Evolutionary conservation across 2,797 vertebrate genomes (phyloP).

Genomic region (Hybognathus amarus): DNA sequence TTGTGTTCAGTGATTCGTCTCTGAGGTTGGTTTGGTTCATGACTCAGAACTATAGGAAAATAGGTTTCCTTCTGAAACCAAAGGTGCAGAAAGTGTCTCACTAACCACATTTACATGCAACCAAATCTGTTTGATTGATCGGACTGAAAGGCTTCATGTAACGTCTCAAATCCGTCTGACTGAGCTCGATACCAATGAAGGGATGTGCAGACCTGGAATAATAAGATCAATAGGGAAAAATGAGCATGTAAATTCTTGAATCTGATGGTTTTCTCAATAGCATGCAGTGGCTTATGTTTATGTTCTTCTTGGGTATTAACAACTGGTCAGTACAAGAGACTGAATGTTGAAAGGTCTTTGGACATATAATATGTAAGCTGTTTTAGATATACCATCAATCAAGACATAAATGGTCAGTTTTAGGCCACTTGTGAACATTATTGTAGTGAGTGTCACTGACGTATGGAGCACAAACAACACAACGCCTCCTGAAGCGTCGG

Average conservation of each 20-base stretch:
- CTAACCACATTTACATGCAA: background rate
- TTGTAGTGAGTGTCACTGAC: too few species aligned
- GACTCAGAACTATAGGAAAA: background rate
- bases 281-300: background rate
- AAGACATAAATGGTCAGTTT: too few species aligned
- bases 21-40: background rate
- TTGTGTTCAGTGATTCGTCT: background rate
- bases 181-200: background rate
- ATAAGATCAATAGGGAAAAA: background rate
- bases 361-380: too few species aligned
- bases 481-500: too few species aligned
- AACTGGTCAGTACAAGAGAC: background rate
- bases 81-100: background rate
- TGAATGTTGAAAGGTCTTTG: too few species aligned
- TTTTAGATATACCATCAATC: too few species aligned
- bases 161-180: background rate
- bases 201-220: background rate
- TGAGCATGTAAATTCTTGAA: background rate
- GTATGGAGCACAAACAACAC: too few species aligned
- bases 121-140: background rate
- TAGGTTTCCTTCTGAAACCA: background rate
- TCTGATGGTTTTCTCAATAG: background rate
- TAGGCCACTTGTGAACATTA: too few species aligned
- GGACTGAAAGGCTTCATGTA: background rate
- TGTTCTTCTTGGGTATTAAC: background rate